Conservation (phyloP, 2,888 invertebrate genomes). For the Drosophila nr. perissopoda region DNA sequence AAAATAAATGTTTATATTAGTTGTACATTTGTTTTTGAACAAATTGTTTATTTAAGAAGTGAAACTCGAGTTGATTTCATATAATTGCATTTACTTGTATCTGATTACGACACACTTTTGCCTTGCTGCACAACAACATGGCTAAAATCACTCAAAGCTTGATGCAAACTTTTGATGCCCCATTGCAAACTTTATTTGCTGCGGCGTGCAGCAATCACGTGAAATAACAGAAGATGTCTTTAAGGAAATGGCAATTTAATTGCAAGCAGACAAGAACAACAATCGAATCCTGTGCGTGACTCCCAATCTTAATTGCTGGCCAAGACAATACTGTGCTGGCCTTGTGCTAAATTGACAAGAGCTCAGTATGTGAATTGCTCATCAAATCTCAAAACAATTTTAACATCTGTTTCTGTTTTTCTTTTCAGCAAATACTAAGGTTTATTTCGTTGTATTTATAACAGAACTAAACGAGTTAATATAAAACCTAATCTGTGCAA, state of each 20-base stretch:
- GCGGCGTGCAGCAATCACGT: slow-evolving; percentile 9
- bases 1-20: neutral
- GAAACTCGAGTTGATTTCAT: neutral
- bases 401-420: slow-evolving; percentile 18
- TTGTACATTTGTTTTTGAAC: neutral
- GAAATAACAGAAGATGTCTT: slow-evolving; percentile 26
- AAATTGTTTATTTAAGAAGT: no score
- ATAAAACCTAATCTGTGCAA: neutral
- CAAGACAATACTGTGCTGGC: neutral
- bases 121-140: slow-evolving; percentile 3
- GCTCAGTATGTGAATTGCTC: slow-evolving; percentile 1
- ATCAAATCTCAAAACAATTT: slow-evolving; percentile 14
- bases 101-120: neutral
- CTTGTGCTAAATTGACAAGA: slow-evolving; percentile 17
- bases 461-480: neutral
- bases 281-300: slow-evolving; percentile 21
- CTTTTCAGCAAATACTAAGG: neutral
- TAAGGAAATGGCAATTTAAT: slow-evolving; percentile 38
- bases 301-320: slow-evolving; percentile 5
- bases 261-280: slow-evolving; percentile 6
- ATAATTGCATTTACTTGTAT: neutral
- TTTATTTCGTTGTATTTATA: neutral
- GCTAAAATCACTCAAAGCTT: slow-evolving; percentile 47
- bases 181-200: slow-evolving; percentile 12
- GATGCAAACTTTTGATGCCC: slow-evolving; percentile 36